A percentile compares a stretch with the other conserved stretches of the same genome.
These are phyloP conservation scores for Globia sparganii DNA, from an alignment of 2,888 invertebrate species.

Conservation along the genomic window DNA sequence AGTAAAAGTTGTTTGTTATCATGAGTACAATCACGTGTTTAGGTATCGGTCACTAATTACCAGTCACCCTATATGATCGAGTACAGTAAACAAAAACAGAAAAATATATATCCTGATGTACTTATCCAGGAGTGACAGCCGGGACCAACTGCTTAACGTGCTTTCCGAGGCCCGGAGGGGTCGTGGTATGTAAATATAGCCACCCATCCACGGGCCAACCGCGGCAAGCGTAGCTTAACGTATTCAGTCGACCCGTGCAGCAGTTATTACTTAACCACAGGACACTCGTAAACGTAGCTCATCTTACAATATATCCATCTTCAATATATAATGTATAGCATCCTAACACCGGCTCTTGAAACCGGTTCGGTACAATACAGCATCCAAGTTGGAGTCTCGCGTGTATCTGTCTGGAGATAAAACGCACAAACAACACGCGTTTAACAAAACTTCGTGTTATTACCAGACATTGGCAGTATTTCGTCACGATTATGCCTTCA, in stretches of 20 bases:
- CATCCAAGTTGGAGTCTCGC: constrained; percentile 16
- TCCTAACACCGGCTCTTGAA: constrained; percentile 1
- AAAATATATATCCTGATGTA: too few species aligned
- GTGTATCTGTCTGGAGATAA: constrained; percentile 46
- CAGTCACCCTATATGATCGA: too few species aligned
- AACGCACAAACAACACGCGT: constrained; percentile 46
- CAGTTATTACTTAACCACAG: background rate
- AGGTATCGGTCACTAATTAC: too few species aligned
- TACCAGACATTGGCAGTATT: constrained; percentile 58
- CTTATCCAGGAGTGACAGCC: background rate
- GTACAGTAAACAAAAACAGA: too few species aligned
- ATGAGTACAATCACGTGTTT: too few species aligned
- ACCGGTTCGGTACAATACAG: constrained; percentile 44
- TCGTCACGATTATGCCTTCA: constrained; percentile 62
- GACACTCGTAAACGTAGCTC: background rate
- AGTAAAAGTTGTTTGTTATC: too few species aligned
- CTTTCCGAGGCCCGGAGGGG: background rate
- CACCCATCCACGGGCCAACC: background rate
- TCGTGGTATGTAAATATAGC: background rate
- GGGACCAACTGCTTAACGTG: background rate
- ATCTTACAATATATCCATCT: background rate
- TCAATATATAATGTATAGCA: background rate
- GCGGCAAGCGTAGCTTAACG: background rate
- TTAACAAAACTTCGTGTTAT: constrained; percentile 59
- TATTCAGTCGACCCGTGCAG: background rate